A percentile compares a stretch with the other conserved stretches of the same genome.
Conservation (phyloP, 2,888 invertebrate species). For the Pantelozetes paolii region DNA sequence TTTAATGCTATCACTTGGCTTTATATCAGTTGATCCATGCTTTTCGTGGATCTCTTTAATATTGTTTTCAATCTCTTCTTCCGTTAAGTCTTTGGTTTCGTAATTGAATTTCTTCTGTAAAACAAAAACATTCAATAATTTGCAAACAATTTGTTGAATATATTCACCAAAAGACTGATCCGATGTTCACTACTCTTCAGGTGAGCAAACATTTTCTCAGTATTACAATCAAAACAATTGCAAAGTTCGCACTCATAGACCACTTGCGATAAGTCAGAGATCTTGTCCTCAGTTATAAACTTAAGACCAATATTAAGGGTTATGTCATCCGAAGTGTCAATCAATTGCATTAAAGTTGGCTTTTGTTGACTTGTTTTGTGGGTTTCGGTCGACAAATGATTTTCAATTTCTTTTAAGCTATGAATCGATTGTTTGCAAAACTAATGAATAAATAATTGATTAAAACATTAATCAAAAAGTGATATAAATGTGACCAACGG, state of each 20-base stretch:
- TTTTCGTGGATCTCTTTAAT: not conserved
- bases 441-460: not conserved
- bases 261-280: not conserved
- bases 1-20: not conserved
- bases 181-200: not conserved
- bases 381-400: not conserved
- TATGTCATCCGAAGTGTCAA: not conserved
- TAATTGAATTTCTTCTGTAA: not conserved
- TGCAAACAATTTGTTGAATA: not conserved
- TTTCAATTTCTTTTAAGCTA: not conserved
- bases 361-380: not conserved
- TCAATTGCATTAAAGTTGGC: not conserved
- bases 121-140: not conserved
- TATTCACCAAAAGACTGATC: conserved; percentile 17
- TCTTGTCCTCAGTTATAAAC: not conserved
- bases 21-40: not conserved
- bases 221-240: conserved; percentile 20
- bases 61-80: not conserved
- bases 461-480: not conserved
- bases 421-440: conserved; percentile 13
- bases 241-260: conserved; percentile 30
- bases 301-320: not conserved
- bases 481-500: not conserved
- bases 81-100: not conserved
- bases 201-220: conserved; percentile 16